A percentile compares a stretch with the other conserved stretches of the same genome.
Conservation (phyloP, 2,797 vertebrate genomes). For the Poecilia picta region DNA sequence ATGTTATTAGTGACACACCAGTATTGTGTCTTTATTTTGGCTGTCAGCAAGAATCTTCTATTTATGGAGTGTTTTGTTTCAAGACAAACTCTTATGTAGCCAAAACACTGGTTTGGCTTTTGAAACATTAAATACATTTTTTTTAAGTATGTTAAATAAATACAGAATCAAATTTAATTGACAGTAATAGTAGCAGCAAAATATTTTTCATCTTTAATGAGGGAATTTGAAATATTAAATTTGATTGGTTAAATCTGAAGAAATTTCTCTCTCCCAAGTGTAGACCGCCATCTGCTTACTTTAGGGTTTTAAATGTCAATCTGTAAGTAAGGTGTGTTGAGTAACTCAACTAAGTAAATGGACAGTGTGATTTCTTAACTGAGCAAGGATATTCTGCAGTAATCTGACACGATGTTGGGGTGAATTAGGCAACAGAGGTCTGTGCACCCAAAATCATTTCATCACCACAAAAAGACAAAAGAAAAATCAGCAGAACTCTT, state of each 20-base stretch:
- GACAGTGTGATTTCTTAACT: slow-evolving; percentile 10
- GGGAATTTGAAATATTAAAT: not conserved
- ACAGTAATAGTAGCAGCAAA: not conserved
- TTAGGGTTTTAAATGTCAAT: not conserved
- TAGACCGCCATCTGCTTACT: not conserved
- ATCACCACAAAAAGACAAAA: slow-evolving; percentile 14
- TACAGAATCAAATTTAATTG: not conserved
- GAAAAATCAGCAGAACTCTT: slow-evolving; percentile 9
- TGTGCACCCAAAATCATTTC: slow-evolving; percentile 5
- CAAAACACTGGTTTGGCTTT: not conserved
- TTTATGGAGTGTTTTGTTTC: not conserved
- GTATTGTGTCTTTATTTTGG: not conserved
- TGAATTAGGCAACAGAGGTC: slow-evolving; percentile 15
- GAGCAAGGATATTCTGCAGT: slow-evolving; percentile 7
- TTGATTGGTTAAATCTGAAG: not conserved
- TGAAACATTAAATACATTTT: not conserved
- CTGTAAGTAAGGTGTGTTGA: not conserved
- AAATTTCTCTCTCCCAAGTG: not conserved
- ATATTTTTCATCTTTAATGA: not conserved
- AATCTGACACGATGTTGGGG: slow-evolving; percentile 1
- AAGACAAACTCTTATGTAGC: not conserved
- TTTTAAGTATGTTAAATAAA: not conserved
- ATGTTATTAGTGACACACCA: not conserved
- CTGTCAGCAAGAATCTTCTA: not conserved
- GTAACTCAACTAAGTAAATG: slow-evolving; percentile 2